Conservation (phyloP, 2,113 vertebrate genomes). For the Alligator mississippiensis region DNA sequence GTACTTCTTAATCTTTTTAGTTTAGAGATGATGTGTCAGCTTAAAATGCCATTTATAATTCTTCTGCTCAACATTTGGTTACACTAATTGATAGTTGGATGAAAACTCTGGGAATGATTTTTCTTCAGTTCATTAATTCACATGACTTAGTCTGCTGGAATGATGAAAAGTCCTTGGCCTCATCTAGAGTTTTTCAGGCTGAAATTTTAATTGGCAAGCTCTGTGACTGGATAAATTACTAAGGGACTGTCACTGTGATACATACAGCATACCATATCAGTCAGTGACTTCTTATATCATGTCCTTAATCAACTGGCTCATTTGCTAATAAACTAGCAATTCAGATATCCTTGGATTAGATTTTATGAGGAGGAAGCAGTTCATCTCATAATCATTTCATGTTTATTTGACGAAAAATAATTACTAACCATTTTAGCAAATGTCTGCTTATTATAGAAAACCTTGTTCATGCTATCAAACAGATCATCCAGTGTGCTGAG, state of each 20-base stretch:
- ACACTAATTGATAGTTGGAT: not conserved
- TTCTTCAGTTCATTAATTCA: constrained; percentile 22
- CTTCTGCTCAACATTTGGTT: not conserved
- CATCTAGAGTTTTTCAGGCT: not conserved
- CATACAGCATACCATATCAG: not conserved
- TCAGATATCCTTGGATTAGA: not conserved
- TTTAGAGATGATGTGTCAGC: not conserved
- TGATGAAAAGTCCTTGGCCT: constrained; percentile 6
- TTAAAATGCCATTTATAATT: constrained; percentile 4
- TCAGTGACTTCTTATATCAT: not conserved
- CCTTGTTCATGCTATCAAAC: not conserved
- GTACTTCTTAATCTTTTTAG: constrained; percentile 67
- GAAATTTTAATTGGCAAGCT: not conserved
- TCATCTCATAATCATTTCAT: not conserved
- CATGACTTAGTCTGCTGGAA: not conserved
- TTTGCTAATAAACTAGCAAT: not conserved
- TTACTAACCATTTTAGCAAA: not conserved
- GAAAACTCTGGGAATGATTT: not conserved
- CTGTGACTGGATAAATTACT: constrained; percentile 14
- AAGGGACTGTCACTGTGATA: not conserved
- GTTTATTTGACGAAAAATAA: not conserved
- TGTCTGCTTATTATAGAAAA: not conserved
- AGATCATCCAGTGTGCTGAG: not conserved
- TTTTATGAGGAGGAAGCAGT: not conserved
- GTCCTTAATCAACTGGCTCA: not conserved